These are phyloP conservation scores for Heliconius hermathena DNA, from an alignment of 1,140 invertebrate genomes.

Conservation along the genomic window DNA sequence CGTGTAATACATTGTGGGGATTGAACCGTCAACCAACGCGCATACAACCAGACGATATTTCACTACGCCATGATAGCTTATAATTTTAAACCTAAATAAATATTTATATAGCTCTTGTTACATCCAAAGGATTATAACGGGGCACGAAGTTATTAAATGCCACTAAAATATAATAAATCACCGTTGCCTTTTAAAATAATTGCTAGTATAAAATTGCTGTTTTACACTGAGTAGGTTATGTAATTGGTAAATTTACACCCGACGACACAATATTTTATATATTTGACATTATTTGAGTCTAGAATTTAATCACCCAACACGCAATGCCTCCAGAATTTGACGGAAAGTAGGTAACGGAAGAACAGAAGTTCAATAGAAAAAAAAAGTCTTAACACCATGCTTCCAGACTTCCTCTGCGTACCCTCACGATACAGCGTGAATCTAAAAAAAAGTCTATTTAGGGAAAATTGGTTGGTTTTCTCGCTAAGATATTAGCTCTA, in stretches of 20 bases:
- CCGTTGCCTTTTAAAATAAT: slow-evolving; percentile 7
- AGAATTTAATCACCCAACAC: neutral
- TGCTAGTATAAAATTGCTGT: slow-evolving; percentile 4
- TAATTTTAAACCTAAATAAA: neutral
- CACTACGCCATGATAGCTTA: neutral
- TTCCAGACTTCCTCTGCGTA: no score
- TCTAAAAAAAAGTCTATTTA: no score
- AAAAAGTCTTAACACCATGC: no score
- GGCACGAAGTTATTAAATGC: slow-evolving; percentile 1
- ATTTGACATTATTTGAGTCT: neutral
- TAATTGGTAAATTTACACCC: neutral
- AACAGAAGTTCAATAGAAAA: no score
- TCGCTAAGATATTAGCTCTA: no score
- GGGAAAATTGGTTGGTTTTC: no score
- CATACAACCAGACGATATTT: no score
- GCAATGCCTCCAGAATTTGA: neutral
- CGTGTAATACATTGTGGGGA: no score
- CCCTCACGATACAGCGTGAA: no score
- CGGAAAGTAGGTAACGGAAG: no score
- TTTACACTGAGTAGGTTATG: neutral
- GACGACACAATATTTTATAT: neutral
- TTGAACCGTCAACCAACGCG: neutral
- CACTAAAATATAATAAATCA: slow-evolving; percentile 11
- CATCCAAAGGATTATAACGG: neutral
- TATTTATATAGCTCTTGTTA: neutral